A percentile compares a stretch with the other conserved stretches of the same genome.
phyloP scores from a whole-genome alignment of 2,797 vertebrate species.

The Parambassis ranga region DNA sequence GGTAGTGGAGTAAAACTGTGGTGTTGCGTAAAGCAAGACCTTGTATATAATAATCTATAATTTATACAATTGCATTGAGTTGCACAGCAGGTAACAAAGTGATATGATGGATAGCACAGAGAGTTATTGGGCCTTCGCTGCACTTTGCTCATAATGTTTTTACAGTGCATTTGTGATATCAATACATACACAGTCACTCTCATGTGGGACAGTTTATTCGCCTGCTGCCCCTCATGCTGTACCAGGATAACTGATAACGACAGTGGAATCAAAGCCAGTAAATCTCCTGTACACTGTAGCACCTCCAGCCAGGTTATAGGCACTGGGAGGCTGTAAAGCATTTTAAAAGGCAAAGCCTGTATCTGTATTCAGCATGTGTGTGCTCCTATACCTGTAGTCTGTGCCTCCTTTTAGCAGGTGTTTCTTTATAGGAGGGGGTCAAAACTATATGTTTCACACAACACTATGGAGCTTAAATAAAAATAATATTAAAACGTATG shows the following conservation, averaged over 20 bases:
- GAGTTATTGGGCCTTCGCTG: constrained; percentile 40
- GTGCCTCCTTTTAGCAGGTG: constrained; percentile 40
- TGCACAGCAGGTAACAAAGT: neutral
- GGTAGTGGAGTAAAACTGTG: too few relatives aligned
- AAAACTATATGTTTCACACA: constrained; percentile 15
- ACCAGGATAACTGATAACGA: constrained; percentile 29
- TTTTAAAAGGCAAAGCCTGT: constrained; percentile 23
- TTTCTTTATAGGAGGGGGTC: constrained; percentile 32
- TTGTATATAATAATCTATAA: neutral
- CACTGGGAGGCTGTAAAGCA: constrained; percentile 27
- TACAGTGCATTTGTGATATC: constrained; percentile 35
- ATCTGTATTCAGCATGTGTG: constrained; percentile 51
- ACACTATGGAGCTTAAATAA: too few relatives aligned
- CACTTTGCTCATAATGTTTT: constrained; percentile 34
- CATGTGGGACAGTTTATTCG: constrained; percentile 26
- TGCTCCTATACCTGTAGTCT: constrained; percentile 17
- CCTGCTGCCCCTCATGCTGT: constrained; percentile 15
- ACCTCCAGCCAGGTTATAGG: neutral
- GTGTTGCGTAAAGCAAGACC: neutral
- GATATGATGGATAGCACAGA: constrained; percentile 33
- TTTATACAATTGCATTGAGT: neutral
- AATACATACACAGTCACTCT: constrained; percentile 41
- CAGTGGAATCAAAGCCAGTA: constrained; percentile 35
- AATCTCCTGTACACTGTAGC: too few relatives aligned
- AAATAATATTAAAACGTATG: too few relatives aligned